phyloP scores from a whole-genome alignment of 2,797 vertebrate genomes.

The Paedocypris micromegethes region DNA sequence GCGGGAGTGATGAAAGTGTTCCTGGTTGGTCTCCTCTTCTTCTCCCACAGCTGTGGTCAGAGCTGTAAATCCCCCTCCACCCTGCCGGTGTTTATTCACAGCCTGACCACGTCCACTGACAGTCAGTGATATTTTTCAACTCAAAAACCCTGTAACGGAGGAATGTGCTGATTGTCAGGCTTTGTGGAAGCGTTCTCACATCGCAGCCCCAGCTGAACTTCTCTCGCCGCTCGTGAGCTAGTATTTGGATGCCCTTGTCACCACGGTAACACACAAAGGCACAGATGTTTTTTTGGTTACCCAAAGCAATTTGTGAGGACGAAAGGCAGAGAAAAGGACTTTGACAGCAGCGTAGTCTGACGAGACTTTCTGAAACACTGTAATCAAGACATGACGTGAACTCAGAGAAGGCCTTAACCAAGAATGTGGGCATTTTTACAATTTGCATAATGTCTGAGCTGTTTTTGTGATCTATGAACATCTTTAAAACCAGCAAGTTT shows the following conservation, averaged over 20 bases:
- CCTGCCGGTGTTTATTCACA: slow-evolving; percentile 47
- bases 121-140: slow-evolving; percentile 44
- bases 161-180: slow-evolving; percentile 72
- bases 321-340: slow-evolving; percentile 12
- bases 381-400: slow-evolving; percentile 18
- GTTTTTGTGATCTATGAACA: background rate
- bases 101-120: slow-evolving; percentile 47
- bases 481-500: slow-evolving; percentile 1
- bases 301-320: slow-evolving; percentile 35
- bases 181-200: slow-evolving; percentile 62
- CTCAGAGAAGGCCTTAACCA: background rate
- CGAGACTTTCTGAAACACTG: slow-evolving; percentile 17
- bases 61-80: slow-evolving; percentile 44
- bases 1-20: slow-evolving; percentile 14
- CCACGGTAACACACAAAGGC: slow-evolving; percentile 55
- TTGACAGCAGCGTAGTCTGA: slow-evolving; percentile 11
- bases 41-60: slow-evolving; percentile 8
- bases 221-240: slow-evolving; percentile 41
- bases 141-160: slow-evolving; percentile 57
- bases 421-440: background rate
- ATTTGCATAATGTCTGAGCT: slow-evolving; percentile 22
- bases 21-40: slow-evolving; percentile 1
- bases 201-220: slow-evolving; percentile 66
- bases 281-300: slow-evolving; percentile 40
- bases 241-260: slow-evolving; percentile 64